Percentiles rank a stretch among this genome's conserved stretches.
Evolutionary conservation across 2,888 invertebrate species (phyloP).

Genomic region (Lasioglossum calceatum): DNA sequence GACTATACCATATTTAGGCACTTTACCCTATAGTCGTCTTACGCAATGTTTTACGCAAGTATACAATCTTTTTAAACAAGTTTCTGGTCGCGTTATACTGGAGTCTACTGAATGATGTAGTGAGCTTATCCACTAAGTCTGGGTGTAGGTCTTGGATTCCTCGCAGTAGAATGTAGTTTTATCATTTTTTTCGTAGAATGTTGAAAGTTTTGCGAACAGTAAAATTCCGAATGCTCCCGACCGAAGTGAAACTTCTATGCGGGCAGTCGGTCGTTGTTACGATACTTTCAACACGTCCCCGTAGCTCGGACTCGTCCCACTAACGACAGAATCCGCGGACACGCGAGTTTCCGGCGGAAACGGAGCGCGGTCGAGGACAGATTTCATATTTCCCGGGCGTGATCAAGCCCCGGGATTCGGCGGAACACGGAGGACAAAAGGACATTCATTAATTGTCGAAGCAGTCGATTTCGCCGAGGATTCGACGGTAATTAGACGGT

Average conservation of each 20-base stretch:
- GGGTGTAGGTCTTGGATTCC: too few relatives aligned
- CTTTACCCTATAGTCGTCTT: too few relatives aligned
- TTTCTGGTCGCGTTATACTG: too few relatives aligned
- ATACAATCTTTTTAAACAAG: too few relatives aligned
- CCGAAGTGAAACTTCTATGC: background rate
- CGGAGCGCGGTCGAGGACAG: constrained; percentile 22
- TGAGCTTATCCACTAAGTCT: too few relatives aligned
- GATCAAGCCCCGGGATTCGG: constrained; percentile 52
- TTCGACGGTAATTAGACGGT: constrained; percentile 27
- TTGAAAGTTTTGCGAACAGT: too few relatives aligned
- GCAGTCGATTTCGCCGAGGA: constrained; percentile 18
- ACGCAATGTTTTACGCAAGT: too few relatives aligned
- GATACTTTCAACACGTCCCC: constrained; percentile 45
- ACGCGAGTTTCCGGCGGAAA: background rate
- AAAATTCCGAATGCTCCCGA: background rate
- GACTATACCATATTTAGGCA: too few relatives aligned
- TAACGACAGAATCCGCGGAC: constrained; percentile 35
- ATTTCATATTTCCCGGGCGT: constrained; percentile 80
- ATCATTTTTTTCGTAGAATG: too few relatives aligned
- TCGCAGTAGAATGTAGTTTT: too few relatives aligned
- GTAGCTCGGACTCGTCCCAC: constrained; percentile 22
- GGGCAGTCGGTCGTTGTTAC: background rate
- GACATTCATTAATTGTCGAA: constrained; percentile 53
- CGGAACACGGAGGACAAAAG: constrained; percentile 58
- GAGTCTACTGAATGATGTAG: too few relatives aligned